Evolutionary conservation across 2,113 vertebrate species (phyloP).

Genomic region (Chelonoidis abingdonii): DNA sequence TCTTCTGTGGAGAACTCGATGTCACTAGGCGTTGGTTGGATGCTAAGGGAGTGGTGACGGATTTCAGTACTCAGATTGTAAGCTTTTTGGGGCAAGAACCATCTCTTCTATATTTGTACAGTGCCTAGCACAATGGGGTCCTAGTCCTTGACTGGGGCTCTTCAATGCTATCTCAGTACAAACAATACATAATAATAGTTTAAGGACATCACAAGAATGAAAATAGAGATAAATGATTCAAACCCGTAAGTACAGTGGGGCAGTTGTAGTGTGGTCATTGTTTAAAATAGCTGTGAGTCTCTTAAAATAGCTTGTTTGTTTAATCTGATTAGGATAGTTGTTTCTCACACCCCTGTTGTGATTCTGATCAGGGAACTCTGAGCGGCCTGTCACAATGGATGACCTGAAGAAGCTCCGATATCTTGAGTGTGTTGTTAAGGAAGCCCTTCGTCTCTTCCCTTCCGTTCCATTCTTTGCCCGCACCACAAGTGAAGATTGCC

Average conservation of each 20-base stretch:
- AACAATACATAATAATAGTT: neutral
- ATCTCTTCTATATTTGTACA: neutral
- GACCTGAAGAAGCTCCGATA: slow-evolving; percentile 93
- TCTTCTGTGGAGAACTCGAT: neutral
- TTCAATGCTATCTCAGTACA: neutral
- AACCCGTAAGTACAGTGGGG: neutral
- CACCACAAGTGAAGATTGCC: slow-evolving; percentile 84
- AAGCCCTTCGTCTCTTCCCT: slow-evolving; percentile 90
- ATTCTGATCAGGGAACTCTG: slow-evolving; percentile 80
- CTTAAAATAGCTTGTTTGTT: neutral
- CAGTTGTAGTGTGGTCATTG: neutral
- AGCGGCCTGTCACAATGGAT: slow-evolving; percentile 80
- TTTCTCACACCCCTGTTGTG: neutral
- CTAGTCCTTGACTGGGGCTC: neutral
- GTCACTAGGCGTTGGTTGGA: neutral
- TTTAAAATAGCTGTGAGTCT: neutral
- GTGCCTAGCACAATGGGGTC: neutral
- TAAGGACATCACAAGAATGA: neutral
- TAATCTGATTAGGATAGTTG: neutral
- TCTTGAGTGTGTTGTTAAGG: slow-evolving; percentile 94
- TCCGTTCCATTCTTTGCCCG: slow-evolving; percentile 93
- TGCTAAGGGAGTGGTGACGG: neutral
- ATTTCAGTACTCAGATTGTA: neutral
- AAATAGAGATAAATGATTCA: neutral
- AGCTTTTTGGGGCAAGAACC: accelerated